A percentile compares a stretch with the other conserved stretches of the same genome.
These are phyloP conservation scores for Acanthisitta chloris DNA, from an alignment of 2,113 vertebrate genomes.

Conservation along the genomic window DNA sequence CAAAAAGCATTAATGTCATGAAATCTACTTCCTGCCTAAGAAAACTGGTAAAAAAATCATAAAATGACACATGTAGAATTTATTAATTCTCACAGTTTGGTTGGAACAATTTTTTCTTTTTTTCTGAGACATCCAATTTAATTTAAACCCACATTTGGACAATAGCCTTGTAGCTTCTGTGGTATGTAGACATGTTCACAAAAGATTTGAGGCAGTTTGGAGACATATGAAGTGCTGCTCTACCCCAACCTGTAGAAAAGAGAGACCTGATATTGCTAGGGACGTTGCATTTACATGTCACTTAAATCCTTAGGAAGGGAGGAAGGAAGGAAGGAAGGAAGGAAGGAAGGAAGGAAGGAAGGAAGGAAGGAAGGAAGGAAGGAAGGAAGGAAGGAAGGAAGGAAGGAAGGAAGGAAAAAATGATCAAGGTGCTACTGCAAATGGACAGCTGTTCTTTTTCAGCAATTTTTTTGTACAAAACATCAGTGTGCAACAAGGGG, in stretches of 20 bases:
- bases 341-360: background rate
- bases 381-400: background rate
- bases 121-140: background rate
- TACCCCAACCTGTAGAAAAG: background rate
- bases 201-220: background rate
- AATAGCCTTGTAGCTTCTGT: constrained; percentile 12
- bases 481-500: background rate
- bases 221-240: background rate
- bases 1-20: background rate
- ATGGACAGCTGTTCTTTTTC: background rate
- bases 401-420: background rate
- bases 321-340: background rate
- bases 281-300: background rate
- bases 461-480: background rate
- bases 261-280: background rate
- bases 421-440: background rate
- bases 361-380: background rate
- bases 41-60: constrained; percentile 9
- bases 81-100: background rate
- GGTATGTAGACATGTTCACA: constrained; percentile 4
- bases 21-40: background rate
- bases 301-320: background rate
- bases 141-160: background rate
- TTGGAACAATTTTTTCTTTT: background rate
- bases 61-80: background rate